Percentiles rank a stretch among this genome's conserved stretches.
Conservation (phyloP, 2,888 invertebrate genomes). For the Luperina nickerlii region DNA sequence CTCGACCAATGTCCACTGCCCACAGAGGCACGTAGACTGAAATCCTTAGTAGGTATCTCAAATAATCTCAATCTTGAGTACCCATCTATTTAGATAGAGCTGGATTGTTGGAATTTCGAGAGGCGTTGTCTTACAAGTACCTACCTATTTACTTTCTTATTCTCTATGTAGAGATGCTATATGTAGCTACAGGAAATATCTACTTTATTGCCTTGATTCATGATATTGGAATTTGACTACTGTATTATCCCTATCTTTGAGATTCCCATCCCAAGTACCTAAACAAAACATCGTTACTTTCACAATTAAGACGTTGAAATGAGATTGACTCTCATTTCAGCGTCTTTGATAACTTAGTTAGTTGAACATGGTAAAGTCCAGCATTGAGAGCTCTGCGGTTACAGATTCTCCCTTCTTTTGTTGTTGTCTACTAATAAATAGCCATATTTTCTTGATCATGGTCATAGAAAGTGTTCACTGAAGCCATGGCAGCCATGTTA, state of each 20-base stretch:
- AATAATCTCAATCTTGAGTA: neutral
- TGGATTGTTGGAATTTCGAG: constrained; percentile 14
- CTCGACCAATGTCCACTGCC: neutral
- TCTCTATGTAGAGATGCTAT: neutral
- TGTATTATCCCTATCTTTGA: too few relatives aligned
- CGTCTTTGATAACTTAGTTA: neutral
- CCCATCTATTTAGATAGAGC: neutral
- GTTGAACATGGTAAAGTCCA: neutral
- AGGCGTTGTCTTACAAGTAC: constrained; percentile 1
- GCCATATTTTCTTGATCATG: neutral
- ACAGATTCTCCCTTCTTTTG: neutral
- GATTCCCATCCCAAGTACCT: neutral
- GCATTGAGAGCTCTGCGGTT: neutral
- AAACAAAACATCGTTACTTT: neutral
- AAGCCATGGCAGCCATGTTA: neutral
- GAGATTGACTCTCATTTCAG: neutral
- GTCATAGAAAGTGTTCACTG: constrained; percentile 7
- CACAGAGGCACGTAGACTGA: neutral
- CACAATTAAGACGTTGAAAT: neutral
- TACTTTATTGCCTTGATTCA: neutral
- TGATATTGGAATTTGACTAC: neutral
- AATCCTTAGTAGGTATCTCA: neutral
- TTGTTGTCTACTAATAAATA: neutral
- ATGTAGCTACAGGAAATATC: neutral
- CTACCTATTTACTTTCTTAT: neutral